Base-by-base conservation (phyloP, 2,113 vertebrate species). In the Cottus gobio region DNA sequence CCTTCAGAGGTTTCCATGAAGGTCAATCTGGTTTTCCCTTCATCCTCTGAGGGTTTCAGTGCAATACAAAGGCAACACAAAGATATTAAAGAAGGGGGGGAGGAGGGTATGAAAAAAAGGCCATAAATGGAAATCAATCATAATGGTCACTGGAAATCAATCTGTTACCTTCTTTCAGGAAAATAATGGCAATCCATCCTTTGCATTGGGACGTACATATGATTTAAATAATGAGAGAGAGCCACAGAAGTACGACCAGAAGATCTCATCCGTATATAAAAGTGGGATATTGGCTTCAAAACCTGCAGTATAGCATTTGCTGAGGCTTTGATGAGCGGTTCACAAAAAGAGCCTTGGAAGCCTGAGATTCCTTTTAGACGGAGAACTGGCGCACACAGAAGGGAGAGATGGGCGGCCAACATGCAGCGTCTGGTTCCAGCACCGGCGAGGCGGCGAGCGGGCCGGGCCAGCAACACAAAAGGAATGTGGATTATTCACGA, bases 331-430 rank as follows among this genome's bases (percentile, higher is more conserved):
- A 91, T 92, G 88, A 85, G 65, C 72, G 37, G 77, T 89, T 90
- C 85, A 87, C 83, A 88, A 88, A 88, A 86, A 75, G 65, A 70
- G 54, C 72, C 82, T 91, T 90, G 80, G 86, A 89, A 92, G 85
- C 84, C 63, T 37, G 80, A 78, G 85, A 90, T 88, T 91, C 83
- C 56, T 88, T 85, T 92, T 63, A 89, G 86, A 86, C 62, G 39
- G 74, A 70, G 77, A 89, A 82, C 84, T 91, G 88, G 82, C 77
- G 28, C 83, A 75, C 30, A 28, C 69, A 75, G 61, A 77, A 48
- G 34, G 28, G 70, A 71, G 77, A 58, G 61, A 44, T 54, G 71
- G 26, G 72, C 66, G 30, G 90, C 87, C 84, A 92, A 82, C 71
- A 81, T 69, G 75, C 82, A 84, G 79, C 12, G 74, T 86, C 81